Conservation (phyloP, 2,888 invertebrate species). For the Drosophila nr. perissopoda region DNA sequence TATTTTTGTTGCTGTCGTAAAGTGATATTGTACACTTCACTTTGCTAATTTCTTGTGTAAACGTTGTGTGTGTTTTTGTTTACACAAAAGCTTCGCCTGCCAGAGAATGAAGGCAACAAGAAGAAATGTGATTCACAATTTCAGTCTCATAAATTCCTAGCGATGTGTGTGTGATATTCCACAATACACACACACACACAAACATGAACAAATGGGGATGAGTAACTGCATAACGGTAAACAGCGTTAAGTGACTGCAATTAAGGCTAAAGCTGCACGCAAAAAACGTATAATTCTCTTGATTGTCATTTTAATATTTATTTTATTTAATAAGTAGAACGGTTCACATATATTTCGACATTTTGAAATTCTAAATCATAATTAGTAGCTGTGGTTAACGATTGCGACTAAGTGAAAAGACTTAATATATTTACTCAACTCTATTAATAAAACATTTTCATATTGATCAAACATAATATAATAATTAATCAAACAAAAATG, state of each 20-base stretch:
- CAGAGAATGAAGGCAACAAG: constrained; percentile 15
- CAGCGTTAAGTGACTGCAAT: constrained; percentile 31
- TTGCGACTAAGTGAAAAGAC: neutral
- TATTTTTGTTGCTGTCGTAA: constrained; percentile 40
- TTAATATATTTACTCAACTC: neutral
- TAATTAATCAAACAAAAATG: neutral
- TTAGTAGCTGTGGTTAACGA: neutral
- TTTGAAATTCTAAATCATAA: neutral
- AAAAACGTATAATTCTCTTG: neutral
- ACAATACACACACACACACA: constrained; percentile 2
- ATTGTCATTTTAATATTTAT: neutral
- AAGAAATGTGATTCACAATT: constrained; percentile 62
- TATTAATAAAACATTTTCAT: neutral
- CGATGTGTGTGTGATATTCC: constrained; percentile 27
- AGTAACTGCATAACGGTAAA: constrained; percentile 37
- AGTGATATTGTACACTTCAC: constrained; percentile 55
- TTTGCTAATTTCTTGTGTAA: constrained; percentile 65
- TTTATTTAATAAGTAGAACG: neutral
- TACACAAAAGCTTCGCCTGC: constrained; percentile 50
- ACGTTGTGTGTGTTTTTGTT: constrained; percentile 50
- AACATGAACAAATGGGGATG: constrained; percentile 32
- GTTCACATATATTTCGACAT: neutral
- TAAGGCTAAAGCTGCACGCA: constrained; percentile 3
- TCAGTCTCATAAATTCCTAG: constrained; percentile 48
- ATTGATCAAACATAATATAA: neutral